Evolutionary conservation across 2,113 vertebrate genomes (phyloP).

Genomic region (Agelaius tricolor): DNA sequence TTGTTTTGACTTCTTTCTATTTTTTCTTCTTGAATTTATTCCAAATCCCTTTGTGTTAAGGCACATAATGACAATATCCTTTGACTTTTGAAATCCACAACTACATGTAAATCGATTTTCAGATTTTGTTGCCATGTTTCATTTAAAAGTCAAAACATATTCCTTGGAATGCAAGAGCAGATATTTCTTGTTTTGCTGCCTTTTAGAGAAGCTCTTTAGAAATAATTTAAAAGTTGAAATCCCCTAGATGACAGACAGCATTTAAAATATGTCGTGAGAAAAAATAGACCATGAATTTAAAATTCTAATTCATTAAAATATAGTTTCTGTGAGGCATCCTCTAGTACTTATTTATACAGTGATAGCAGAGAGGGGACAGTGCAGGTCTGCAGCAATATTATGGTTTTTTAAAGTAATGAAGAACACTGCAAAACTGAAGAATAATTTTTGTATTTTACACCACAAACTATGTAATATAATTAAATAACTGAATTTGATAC

Average conservation of each 20-base stretch:
- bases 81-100: neutral
- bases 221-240: neutral
- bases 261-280: constrained; percentile 41
- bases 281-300: constrained; percentile 35
- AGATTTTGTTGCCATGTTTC: neutral
- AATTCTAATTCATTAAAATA: neutral
- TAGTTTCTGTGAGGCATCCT: neutral
- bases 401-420: neutral
- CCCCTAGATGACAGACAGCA: constrained; percentile 57
- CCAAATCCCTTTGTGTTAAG: neutral
- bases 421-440: neutral
- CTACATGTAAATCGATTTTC: neutral
- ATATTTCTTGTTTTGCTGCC: neutral
- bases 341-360: neutral
- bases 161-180: neutral
- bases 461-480: neutral
- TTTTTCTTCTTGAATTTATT: neutral
- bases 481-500: neutral
- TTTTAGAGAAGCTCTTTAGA: neutral
- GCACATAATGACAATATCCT: neutral
- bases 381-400: neutral
- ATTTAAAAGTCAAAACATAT: neutral
- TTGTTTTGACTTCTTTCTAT: neutral
- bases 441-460: neutral
- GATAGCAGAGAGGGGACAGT: neutral